phyloP scores from a whole-genome alignment of 2,797 vertebrate species.

The Lutjanus argentimaculatus region DNA sequence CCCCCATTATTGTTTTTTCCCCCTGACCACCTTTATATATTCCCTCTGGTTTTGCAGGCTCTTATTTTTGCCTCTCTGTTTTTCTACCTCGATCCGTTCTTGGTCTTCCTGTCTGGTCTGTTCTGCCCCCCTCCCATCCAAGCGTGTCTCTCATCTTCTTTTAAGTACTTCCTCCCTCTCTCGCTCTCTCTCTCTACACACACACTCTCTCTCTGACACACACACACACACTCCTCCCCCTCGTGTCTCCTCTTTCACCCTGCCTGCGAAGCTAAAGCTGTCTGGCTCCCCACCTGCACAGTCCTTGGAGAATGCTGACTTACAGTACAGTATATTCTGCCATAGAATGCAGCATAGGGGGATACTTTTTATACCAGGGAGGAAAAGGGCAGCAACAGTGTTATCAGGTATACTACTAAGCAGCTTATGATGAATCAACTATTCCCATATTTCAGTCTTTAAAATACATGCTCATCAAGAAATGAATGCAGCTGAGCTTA shows the following conservation, averaged over 20 bases:
- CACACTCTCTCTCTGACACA: neutral
- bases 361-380: conserved; percentile 27
- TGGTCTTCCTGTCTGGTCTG: conserved; percentile 25
- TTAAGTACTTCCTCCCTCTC: conserved; percentile 28
- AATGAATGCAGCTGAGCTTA: neutral
- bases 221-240: conserved; percentile 1
- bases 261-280: conserved; percentile 58
- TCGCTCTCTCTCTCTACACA: neutral
- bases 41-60: conserved; percentile 12
- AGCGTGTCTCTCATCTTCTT: conserved; percentile 41
- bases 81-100: conserved; percentile 13
- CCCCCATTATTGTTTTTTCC: conserved; percentile 33
- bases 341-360: conserved; percentile 37
- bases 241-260: conserved; percentile 43
- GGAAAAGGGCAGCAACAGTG: conserved; percentile 23
- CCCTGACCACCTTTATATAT: conserved; percentile 13
- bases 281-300: conserved; percentile 67
- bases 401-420: neutral
- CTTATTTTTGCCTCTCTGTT: conserved; percentile 29
- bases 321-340: conserved; percentile 43
- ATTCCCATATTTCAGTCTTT: conserved; percentile 10
- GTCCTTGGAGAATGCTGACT: conserved; percentile 62
- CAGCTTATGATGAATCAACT: neutral
- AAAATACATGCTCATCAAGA: neutral
- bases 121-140: conserved; percentile 7